phyloP scores from a whole-genome alignment of 2,797 vertebrate species.

The Sebastes trivittatus region DNA sequence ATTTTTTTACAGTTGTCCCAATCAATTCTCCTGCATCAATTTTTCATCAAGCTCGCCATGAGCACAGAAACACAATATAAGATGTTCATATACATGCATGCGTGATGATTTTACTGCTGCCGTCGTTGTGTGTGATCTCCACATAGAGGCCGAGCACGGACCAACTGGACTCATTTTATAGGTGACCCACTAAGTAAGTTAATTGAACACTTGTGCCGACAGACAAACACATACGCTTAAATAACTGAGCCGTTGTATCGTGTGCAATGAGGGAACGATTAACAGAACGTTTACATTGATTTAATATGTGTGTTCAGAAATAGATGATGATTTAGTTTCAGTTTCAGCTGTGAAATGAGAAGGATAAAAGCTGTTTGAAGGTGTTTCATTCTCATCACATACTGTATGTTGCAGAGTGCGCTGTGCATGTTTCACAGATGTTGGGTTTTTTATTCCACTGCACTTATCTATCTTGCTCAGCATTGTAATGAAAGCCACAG shows the following conservation, averaged over 20 bases:
- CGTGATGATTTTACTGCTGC: conserved; percentile 34
- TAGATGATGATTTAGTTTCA: background rate
- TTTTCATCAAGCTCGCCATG: background rate
- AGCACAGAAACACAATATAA: background rate
- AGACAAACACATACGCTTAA: background rate
- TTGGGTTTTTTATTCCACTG: conserved; percentile 11
- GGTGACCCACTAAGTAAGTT: conserved; percentile 45
- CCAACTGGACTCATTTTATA: conserved; percentile 34
- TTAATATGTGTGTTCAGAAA: background rate
- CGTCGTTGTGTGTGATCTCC: conserved; percentile 48
- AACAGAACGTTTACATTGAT: background rate
- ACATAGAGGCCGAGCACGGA: conserved; percentile 1
- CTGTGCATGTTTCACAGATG: conserved; percentile 47
- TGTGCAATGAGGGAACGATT: background rate
- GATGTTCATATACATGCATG: background rate
- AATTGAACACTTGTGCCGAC: conserved; percentile 39
- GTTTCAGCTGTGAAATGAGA: background rate
- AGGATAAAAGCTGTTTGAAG: background rate
- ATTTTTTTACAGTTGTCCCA: background rate
- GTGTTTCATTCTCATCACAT: conserved; percentile 1
- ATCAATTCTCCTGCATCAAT: background rate
- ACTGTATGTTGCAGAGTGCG: background rate
- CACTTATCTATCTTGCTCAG: conserved; percentile 55
- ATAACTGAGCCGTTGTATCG: background rate
- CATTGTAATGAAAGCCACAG: conserved; percentile 41